A percentile compares a stretch with the other conserved stretches of the same genome.
Evolutionary conservation across 2,888 invertebrate species (phyloP).

Genomic region (Polyommatus iphigenia): DNA sequence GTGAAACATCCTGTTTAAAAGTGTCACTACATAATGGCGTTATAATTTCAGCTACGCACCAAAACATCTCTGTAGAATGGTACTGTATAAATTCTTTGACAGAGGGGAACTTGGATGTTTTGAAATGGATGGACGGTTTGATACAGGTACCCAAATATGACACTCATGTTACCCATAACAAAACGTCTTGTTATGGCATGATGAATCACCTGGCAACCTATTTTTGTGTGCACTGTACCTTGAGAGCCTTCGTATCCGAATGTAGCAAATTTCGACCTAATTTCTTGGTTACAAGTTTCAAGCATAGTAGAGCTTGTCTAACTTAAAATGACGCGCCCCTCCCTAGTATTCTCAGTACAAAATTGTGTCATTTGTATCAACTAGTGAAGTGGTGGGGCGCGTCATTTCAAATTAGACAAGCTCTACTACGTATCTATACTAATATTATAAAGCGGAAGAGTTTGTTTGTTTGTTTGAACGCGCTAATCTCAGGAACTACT

Average conservation of each 20-base stretch:
- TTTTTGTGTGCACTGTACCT: slow-evolving; percentile 27
- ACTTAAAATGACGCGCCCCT: too few species aligned
- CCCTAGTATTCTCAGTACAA: too few species aligned
- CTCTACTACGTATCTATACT: too few species aligned
- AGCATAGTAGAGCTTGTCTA: too few species aligned
- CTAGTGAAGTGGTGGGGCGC: too few species aligned
- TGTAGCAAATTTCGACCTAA: background rate
- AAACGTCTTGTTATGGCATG: slow-evolving; percentile 16
- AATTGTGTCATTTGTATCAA: too few species aligned
- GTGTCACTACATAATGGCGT: background rate
- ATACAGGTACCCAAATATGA: background rate
- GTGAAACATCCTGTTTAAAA: too few species aligned
- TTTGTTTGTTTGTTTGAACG: too few species aligned
- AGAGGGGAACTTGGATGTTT: background rate
- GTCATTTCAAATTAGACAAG: too few species aligned
- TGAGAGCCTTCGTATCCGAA: background rate
- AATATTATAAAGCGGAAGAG: too few species aligned
- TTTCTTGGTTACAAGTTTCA: too few species aligned
- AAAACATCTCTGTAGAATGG: background rate
- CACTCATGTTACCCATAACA: slow-evolving; percentile 13
- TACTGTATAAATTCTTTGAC: background rate
- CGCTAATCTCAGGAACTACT: too few species aligned
- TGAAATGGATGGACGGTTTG: background rate
- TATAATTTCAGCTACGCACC: background rate
- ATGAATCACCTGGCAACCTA: slow-evolving; percentile 1